Base-by-base conservation (phyloP, 2,888 invertebrate genomes). In the Gonocerus acuteangulatus region DNA sequence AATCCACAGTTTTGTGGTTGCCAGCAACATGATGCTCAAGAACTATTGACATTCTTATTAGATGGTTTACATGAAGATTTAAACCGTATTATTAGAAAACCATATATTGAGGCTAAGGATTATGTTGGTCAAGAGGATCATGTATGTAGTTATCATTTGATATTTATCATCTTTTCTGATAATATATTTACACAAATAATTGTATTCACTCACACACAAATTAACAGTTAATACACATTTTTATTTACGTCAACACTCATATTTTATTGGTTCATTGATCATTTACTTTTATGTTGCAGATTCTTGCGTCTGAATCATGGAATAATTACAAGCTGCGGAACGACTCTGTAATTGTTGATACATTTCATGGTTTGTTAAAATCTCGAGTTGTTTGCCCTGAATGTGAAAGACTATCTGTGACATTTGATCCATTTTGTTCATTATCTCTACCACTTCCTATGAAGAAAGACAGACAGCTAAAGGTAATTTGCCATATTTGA, bases 1-100 rank as follows among this genome's bases (percentile, higher is more conserved):
- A 90, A 91, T 60, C 89, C 90, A 34, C 82, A 86, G 68, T 87
- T 95, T 73, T 85, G 84, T 67, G 91, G 91, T 65, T 90, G 90
- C 68, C 90, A 90, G 11, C 95, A 95, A 76, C 94, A 95, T 76
- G 94, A 95, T 79, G 90, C 92, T 57, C 94, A 90, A 69, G 94
- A 95, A 77, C 79, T 95, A 68, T 81, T 95, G 32, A 91, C 92
- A 56, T 94, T 94, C 84, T 77, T 95, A 67, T 78, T 95, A 69
- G 94, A 95, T 77, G 87, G 90, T 52, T 79, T 95, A 68, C 94
- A 95, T 75, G 93, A 94, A 78, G 93, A 94, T 75, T 79, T 94
- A 66, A 93, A 93, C 77, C 78, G 92, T 11, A 89, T 89, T 0
- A 80, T 80, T 67, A 78, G 81, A 45, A 84, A 84, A 69, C 84